A percentile compares a stretch with the other conserved stretches of the same genome.
Conservation (phyloP, 2,113 vertebrate species). For the Clupea harengus region DNA sequence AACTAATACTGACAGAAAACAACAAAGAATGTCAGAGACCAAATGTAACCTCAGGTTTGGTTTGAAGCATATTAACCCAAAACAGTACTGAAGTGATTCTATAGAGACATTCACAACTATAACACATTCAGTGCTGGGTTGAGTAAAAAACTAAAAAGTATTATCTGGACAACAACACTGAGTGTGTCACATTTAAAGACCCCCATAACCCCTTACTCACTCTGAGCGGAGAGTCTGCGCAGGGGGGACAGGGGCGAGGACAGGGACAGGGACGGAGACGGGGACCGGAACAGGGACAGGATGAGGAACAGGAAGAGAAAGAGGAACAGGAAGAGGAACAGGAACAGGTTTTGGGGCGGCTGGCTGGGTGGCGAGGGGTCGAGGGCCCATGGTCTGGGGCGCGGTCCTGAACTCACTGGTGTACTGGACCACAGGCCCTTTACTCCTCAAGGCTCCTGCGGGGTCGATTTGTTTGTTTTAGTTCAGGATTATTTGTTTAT, state of each 20-base stretch:
- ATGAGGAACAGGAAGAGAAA: too few species aligned
- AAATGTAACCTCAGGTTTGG: too few species aligned
- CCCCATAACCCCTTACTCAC: slow-evolving; percentile 54
- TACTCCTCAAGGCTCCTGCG: slow-evolving; percentile 85
- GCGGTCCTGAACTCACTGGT: slow-evolving; percentile 76
- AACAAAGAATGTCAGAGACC: too few species aligned
- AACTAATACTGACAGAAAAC: too few species aligned
- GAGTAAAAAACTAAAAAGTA: too few species aligned
- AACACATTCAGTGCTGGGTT: too few species aligned
- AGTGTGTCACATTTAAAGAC: too few species aligned
- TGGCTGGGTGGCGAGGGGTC: slow-evolving; percentile 37
- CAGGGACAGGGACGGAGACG: slow-evolving; percentile 37
- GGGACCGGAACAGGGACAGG: neutral
- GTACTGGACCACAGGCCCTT: slow-evolving; percentile 94
- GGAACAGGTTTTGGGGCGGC: neutral
- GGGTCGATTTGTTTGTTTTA: neutral
- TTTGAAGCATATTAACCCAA: too few species aligned
- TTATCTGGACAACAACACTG: too few species aligned
- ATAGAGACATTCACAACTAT: too few species aligned
- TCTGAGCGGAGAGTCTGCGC: slow-evolving; percentile 57
- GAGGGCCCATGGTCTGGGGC: slow-evolving; percentile 12
- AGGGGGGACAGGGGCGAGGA: slow-evolving; percentile 26
- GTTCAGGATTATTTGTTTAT: neutral
- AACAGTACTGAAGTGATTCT: too few species aligned
- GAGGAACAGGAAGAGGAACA: too few species aligned